phyloP scores from a whole-genome alignment of 1,140 invertebrate species.

The Belonocnema kinseyi region DNA sequence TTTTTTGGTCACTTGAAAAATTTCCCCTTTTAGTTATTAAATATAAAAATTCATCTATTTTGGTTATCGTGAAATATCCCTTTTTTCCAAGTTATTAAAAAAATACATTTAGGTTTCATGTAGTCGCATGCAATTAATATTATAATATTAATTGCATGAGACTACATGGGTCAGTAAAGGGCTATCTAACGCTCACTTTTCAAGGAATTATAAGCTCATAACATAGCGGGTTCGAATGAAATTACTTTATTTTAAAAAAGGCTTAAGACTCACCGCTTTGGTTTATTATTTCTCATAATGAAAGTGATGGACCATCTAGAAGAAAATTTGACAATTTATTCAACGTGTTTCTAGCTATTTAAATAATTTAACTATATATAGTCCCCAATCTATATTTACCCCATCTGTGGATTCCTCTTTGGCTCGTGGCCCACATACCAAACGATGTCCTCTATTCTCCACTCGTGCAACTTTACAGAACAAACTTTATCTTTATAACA shows the following conservation, averaged over 20 bases:
- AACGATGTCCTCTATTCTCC: slow-evolving; percentile 86
- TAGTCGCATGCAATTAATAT: too few species aligned
- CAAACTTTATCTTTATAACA: slow-evolving; percentile 88
- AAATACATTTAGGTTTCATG: too few species aligned
- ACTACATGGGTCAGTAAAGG: too few species aligned
- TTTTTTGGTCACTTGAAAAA: too few species aligned
- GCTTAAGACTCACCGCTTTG: slow-evolving; percentile 76
- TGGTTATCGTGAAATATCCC: too few species aligned
- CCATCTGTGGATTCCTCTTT: slow-evolving; percentile 86
- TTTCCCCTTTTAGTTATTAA: too few species aligned
- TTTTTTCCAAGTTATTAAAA: too few species aligned
- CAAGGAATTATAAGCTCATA: too few species aligned
- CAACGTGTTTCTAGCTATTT: neutral
- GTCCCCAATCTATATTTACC: slow-evolving; percentile 65
- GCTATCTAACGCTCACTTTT: too few species aligned
- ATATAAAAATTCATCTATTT: too few species aligned
- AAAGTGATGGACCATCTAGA: slow-evolving; percentile 87
- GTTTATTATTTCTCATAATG: slow-evolving; percentile 81
- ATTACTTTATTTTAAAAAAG: neutral
- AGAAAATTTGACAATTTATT: slow-evolving; percentile 38
- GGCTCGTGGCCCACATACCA: slow-evolving; percentile 90
- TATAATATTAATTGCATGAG: too few species aligned
- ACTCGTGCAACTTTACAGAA: slow-evolving; percentile 80
- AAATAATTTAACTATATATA: neutral
- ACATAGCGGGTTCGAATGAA: too few species aligned